Base-by-base conservation (phyloP, 2,113 vertebrate species). In the Casuarius casuarius region DNA sequence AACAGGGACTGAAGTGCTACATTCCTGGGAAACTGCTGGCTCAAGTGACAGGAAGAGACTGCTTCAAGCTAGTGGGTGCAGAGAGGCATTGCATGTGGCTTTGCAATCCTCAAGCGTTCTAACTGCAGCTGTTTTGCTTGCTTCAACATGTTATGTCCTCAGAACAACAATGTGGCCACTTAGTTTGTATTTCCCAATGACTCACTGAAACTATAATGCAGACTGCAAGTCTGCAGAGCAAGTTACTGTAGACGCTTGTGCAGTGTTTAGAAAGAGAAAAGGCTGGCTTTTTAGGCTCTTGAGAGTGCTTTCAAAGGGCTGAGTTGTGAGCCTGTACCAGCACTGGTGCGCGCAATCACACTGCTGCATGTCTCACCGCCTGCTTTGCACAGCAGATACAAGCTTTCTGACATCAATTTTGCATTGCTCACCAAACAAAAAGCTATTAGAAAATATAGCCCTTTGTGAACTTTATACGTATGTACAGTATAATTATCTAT, bases 361-460 rank as follows among this genome's bases (percentile, higher is more conserved):
- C 63, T 86, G 75, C 56, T 92, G 94, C 92, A 81, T 95, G 95
- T 66, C 44, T 85, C 28, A 33, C 84, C 77, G 84, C 78, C 71
- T 94, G 74, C 62, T 52, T 95, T 87, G 71, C 51, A 74, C 35
- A 56, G 44, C 67, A 70, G 23, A 44, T 46, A 31, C 67, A 49
- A 49, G 49, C 26, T 74, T 38, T 74, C 51, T 54, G 49, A 54
- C 17, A 26, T 35, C 49, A 82, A 54, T 26, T 71, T 79, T 92
- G 74, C 46, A 46, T 71, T 89, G 74, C 51, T 95, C 0, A 7
- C 40, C 38, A 85, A 92, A 58, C 26, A 73, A 54, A 46, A 74
- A 84, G 12, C 40, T 67, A 42, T 63, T 90, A 86, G 77, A 75
- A 88, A 89, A 91, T 44, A 42, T 18, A 92, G 29, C 9, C 31